Percentiles rank a stretch among this genome's conserved stretches.
phyloP scores from a whole-genome alignment of 1,140 invertebrate genomes.

The Triops longicaudatus region DNA sequence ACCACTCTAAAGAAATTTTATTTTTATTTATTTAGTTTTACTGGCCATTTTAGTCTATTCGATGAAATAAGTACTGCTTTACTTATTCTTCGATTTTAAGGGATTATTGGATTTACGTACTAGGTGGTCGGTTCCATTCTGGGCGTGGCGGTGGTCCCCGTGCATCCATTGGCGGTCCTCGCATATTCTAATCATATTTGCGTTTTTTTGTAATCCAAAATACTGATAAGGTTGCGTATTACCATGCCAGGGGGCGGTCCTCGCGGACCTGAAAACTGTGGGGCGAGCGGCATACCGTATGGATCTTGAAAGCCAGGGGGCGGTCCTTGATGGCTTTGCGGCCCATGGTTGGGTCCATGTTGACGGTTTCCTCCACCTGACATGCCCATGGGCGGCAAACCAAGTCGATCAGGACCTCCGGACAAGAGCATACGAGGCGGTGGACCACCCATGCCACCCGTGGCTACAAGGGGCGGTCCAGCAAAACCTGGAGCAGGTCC shows the following conservation, averaged over 20 bases:
- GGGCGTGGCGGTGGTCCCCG: conserved; percentile 53
- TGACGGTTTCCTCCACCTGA: conserved; percentile 21
- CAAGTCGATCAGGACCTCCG: conserved; percentile 17
- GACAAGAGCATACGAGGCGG: conserved; percentile 32
- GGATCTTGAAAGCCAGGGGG: conserved; percentile 18
- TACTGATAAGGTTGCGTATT: conserved; percentile 15
- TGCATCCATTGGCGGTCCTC: conserved; percentile 43
- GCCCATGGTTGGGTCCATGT: conserved; percentile 26
- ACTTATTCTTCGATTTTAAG: no score
- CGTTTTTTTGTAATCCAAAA: not conserved
- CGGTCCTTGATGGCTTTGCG: conserved; percentile 29
- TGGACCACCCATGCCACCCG: conserved; percentile 30
- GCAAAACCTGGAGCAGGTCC: conserved; percentile 34
- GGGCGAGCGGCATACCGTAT: conserved; percentile 21
- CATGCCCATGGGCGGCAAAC: conserved; percentile 17
- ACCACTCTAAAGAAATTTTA: conserved; percentile 30
- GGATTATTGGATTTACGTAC: conserved; percentile 28
- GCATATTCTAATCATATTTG: conserved; percentile 31
- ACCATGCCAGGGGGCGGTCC: conserved; percentile 49
- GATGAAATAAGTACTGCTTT: no score
- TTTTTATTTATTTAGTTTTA: no score
- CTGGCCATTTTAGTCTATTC: no score
- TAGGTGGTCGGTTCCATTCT: conserved; percentile 66
- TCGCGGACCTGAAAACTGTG: conserved; percentile 40
- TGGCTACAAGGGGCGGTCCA: conserved; percentile 29